phyloP scores from a whole-genome alignment of 2,113 vertebrate genomes.

The Chlorocebus sabaeus region DNA sequence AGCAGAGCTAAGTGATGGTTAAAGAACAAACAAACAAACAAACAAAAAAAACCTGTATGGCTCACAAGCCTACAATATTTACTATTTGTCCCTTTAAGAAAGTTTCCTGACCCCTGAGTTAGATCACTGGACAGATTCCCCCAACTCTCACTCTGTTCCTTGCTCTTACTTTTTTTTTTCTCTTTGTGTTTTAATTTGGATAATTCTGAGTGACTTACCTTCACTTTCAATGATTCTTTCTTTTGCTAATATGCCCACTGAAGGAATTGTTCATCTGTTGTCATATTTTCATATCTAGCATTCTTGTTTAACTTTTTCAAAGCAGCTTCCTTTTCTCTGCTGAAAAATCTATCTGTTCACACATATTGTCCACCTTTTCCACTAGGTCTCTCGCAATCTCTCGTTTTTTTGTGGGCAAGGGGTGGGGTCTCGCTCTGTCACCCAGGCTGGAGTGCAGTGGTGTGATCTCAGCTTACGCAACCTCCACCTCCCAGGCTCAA shows the following conservation, averaged over 20 bases:
- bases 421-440: too few species aligned
- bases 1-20: not conserved
- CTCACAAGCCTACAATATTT: not conserved
- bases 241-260: not conserved
- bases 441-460: too few species aligned
- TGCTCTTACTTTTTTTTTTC: not conserved
- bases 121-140: not conserved
- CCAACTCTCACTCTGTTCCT: not conserved
- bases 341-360: not conserved
- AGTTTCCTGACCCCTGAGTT: not conserved
- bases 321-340: not conserved
- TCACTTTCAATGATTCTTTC: not conserved
- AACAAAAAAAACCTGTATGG: not conserved
- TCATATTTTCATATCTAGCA: not conserved
- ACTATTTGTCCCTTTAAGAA: not conserved
- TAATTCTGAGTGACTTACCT: not conserved
- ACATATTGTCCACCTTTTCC: not conserved
- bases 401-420: too few species aligned
- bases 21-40: not conserved
- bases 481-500: too few species aligned
- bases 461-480: too few species aligned
- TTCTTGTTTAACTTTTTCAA: conserved; percentile 9
- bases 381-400: not conserved
- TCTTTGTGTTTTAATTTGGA: not conserved
- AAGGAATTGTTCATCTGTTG: not conserved